Conservation (phyloP, 2,797 vertebrate species). For the Semaprochilodus insignis region DNA sequence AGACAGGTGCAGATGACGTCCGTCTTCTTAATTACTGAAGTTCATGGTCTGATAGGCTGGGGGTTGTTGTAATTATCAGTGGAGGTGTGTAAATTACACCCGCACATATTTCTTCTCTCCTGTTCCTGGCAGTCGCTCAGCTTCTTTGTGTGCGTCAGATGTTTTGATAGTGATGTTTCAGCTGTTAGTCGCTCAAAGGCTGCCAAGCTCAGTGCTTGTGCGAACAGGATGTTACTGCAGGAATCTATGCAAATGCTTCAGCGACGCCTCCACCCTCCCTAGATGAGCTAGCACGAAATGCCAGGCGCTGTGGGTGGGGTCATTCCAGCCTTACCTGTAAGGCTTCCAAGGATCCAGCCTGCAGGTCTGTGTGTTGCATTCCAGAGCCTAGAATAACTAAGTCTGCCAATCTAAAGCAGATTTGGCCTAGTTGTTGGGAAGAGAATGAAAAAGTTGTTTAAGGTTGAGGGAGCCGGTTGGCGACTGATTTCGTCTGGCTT, state of each 20-base stretch:
- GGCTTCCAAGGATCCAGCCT: not conserved
- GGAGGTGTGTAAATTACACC: not conserved
- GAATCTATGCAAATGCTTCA: slow-evolving; percentile 11
- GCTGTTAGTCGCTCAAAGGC: slow-evolving; percentile 3
- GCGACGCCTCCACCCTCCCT: not conserved
- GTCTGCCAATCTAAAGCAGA: not conserved
- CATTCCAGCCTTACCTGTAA: slow-evolving; percentile 1
- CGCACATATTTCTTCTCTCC: not conserved
- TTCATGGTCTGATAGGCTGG: not conserved
- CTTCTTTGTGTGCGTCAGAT: slow-evolving; percentile 3
- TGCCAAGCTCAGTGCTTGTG: slow-evolving; percentile 24
- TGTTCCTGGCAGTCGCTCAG: not conserved
- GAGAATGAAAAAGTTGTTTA: not conserved
- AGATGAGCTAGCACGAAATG: not conserved
- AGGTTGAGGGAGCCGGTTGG: not conserved
- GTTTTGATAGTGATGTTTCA: slow-evolving; percentile 30
- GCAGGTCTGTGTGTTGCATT: not conserved
- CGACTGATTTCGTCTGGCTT: not conserved
- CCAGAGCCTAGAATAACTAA: not conserved
- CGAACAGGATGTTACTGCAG: slow-evolving; percentile 22
- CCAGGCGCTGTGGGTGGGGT: not conserved
- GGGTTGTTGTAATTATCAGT: not conserved
- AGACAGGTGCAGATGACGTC: not conserved
- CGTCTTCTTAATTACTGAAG: not conserved
- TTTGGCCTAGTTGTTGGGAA: not conserved